Percentiles rank a stretch among this genome's conserved stretches.
Evolutionary conservation across 2,113 vertebrate genomes (phyloP).

Genomic region (Rhinopomastus cyanomelas): DNA sequence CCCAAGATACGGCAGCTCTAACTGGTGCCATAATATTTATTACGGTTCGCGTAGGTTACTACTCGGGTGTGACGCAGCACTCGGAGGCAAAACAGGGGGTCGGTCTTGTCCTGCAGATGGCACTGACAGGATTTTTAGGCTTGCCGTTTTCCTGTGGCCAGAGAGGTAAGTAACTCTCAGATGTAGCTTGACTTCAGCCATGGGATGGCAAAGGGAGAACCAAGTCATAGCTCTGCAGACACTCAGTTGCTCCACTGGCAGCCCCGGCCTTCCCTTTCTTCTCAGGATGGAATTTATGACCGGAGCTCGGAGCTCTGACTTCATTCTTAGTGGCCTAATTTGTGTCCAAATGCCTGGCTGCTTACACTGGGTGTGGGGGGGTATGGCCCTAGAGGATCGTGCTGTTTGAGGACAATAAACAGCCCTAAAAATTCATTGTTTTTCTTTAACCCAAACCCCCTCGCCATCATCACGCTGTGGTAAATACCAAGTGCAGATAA

Average conservation of each 20-base stretch:
- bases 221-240: slow-evolving; percentile 45
- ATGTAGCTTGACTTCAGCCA: slow-evolving; percentile 30
- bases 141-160: background rate
- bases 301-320: slow-evolving; percentile 62
- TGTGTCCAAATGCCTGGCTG: slow-evolving; percentile 40
- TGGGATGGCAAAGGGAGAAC: slow-evolving; percentile 54
- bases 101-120: background rate
- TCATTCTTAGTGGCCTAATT: slow-evolving; percentile 58
- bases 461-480: slow-evolving; percentile 48
- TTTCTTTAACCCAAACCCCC: slow-evolving; percentile 50
- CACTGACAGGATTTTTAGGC: background rate
- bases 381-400: slow-evolving; percentile 34
- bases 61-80: background rate
- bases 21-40: background rate
- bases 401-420: slow-evolving; percentile 57
- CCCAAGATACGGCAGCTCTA: background rate
- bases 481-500: slow-evolving; percentile 8
- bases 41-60: background rate
- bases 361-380: slow-evolving; percentile 24
- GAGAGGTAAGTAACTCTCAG: slow-evolving; percentile 35
- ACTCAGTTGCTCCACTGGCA: slow-evolving; percentile 35
- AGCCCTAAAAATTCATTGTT: slow-evolving; percentile 56
- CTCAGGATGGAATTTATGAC: slow-evolving; percentile 61
- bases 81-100: background rate
- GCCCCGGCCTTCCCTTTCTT: slow-evolving; percentile 28